Evolutionary conservation across 1,140 invertebrate species (phyloP).

Genomic region (Brachionus manjavacas): DNA sequence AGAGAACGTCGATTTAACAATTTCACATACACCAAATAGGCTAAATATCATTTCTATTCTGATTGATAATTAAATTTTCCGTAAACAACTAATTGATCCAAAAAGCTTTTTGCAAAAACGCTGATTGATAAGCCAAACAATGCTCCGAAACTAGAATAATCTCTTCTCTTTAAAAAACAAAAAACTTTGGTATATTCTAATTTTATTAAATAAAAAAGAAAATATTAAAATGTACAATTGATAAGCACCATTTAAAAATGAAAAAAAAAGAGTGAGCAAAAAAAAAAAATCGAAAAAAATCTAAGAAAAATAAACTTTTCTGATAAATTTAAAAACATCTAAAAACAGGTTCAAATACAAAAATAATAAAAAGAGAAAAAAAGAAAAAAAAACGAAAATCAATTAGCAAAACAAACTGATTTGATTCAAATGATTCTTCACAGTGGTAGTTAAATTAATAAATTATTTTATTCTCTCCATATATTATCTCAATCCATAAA

Average conservation of each 20-base stretch:
- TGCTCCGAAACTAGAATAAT: background rate
- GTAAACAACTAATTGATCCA: no score
- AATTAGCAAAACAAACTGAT: background rate
- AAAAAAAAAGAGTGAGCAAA: background rate
- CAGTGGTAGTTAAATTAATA: conserved; percentile 36
- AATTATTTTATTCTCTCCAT: background rate
- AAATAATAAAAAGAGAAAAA: background rate
- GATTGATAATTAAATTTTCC: no score
- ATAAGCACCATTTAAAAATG: background rate
- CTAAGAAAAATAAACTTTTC: conserved; percentile 15
- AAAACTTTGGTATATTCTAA: background rate
- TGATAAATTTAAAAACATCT: background rate
- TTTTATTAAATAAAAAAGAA: background rate
- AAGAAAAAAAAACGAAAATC: background rate
- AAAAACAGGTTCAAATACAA: background rate
- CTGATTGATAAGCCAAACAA: no score
- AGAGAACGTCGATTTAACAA: no score
- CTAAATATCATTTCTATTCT: no score
- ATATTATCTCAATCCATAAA: background rate
- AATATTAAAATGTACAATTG: background rate
- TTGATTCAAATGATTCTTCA: conserved; percentile 10
- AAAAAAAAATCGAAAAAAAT: background rate
- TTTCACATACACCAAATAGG: no score
- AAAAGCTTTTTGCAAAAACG: background rate
- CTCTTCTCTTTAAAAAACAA: background rate